A percentile compares a stretch with the other conserved stretches of the same genome.
Conservation (phyloP, 2,888 invertebrate genomes). For the Tipula confusa region DNA sequence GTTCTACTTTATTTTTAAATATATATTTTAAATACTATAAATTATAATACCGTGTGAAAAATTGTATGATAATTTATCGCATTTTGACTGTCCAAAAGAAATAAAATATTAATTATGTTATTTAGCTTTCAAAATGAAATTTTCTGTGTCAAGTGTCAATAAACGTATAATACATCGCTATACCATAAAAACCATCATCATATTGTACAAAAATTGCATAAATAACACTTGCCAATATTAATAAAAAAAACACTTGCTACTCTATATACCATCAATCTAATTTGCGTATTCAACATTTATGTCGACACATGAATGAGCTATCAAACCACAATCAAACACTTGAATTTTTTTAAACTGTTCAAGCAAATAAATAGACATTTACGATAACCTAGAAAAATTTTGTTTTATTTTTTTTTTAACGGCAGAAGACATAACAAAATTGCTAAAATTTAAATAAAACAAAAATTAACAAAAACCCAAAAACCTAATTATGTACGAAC, state of each 20-base stretch:
- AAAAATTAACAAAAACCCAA: background rate
- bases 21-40: too few species aligned
- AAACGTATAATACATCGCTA: background rate
- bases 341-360: background rate
- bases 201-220: background rate
- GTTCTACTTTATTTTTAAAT: too few species aligned
- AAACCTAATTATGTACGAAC: background rate
- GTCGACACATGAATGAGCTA: background rate
- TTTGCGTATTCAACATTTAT: background rate
- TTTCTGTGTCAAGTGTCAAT: background rate
- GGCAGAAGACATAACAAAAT: background rate
- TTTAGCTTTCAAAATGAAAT: too few species aligned
- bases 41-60: too few species aligned
- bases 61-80: too few species aligned
- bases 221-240: background rate
- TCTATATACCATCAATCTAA: background rate
- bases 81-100: too few species aligned
- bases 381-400: background rate
- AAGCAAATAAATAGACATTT: too few species aligned
- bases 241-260: background rate
- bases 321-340: background rate
- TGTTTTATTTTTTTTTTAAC: background rate
- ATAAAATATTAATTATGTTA: too few species aligned
- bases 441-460: background rate
- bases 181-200: background rate